These are phyloP conservation scores for Miltochrista miniata DNA, from an alignment of 2,888 invertebrate genomes.

Conservation along the genomic window DNA sequence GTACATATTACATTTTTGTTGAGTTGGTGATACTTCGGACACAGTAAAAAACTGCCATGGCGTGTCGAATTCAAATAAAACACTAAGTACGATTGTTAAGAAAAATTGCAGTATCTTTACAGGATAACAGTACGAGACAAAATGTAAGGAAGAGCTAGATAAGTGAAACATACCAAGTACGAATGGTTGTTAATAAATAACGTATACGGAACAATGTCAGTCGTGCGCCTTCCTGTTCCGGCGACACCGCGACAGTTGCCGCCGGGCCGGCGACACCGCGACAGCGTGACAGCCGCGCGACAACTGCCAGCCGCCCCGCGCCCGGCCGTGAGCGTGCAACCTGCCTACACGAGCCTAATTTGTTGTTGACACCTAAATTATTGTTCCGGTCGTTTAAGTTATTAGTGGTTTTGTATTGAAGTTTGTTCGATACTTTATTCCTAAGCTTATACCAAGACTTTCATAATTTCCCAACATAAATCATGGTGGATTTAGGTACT, in stretches of 20 bases:
- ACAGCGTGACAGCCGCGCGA: slow-evolving; percentile 6
- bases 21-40: not conserved
- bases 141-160: slow-evolving; percentile 1
- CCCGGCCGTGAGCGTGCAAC: slow-evolving; percentile 10
- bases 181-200: slow-evolving; percentile 33
- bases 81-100: not conserved
- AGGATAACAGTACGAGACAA: not conserved
- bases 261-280: slow-evolving; percentile 17
- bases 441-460: not conserved
- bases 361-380: slow-evolving; percentile 38
- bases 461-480: not conserved
- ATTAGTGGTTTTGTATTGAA: slow-evolving; percentile 3
- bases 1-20: not conserved
- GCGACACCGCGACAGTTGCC: slow-evolving; percentile 14
- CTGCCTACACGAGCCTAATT: slow-evolving; percentile 22
- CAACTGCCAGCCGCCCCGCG: slow-evolving; percentile 8
- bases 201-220: slow-evolving; percentile 37
- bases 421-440: slow-evolving; percentile 1
- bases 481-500: too few relatives aligned
- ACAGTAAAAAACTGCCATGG: too few relatives aligned
- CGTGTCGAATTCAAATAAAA: too few relatives aligned
- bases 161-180: not conserved
- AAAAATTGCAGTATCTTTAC: not conserved
- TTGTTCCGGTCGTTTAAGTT: slow-evolving; percentile 32
- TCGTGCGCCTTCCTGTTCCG: slow-evolving; percentile 26